Evolutionary conservation across 2,888 invertebrate genomes (phyloP).

Genomic region (Arenicola marina): DNA sequence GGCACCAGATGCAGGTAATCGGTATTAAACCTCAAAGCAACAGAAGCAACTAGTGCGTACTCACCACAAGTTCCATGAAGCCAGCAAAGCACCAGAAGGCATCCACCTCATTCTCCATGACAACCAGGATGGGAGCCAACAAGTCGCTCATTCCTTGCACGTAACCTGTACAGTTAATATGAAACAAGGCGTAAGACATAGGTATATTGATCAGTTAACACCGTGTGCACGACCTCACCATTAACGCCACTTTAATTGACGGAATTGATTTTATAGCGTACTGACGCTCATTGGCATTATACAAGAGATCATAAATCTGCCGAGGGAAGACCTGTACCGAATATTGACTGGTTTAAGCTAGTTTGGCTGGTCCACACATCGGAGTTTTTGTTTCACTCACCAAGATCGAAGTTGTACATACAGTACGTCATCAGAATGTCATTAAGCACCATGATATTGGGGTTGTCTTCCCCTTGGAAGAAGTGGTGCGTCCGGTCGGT

Average conservation of each 20-base stretch:
- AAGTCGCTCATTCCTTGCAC: conserved; percentile 98
- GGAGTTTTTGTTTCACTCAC: conserved; percentile 46
- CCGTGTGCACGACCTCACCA: no score
- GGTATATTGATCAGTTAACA: no score
- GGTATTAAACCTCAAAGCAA: no score
- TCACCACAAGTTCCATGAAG: conserved; percentile 92
- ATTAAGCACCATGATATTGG: conserved; percentile 80
- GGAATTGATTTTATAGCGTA: no score
- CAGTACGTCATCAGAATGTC: conserved; percentile 98
- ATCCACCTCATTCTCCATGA: conserved; percentile 91
- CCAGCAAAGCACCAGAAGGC: conserved; percentile 99
- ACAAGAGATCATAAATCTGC: no score
- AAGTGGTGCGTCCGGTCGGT: conserved; percentile 90
- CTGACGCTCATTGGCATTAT: no score
- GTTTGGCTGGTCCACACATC: background rate
- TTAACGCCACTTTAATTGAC: no score
- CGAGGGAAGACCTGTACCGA: no score
- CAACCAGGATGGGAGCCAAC: conserved; percentile 85
- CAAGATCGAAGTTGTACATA: conserved; percentile 98
- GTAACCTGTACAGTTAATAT: conserved; percentile 57
- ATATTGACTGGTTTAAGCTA: no score
- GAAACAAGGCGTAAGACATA: no score
- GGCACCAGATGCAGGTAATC: no score
- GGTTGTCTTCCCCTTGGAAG: conserved; percentile 91
- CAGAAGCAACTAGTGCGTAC: conserved; percentile 45